Conservation (phyloP, 2,888 invertebrate genomes). For the Cinara cedri region DNA sequence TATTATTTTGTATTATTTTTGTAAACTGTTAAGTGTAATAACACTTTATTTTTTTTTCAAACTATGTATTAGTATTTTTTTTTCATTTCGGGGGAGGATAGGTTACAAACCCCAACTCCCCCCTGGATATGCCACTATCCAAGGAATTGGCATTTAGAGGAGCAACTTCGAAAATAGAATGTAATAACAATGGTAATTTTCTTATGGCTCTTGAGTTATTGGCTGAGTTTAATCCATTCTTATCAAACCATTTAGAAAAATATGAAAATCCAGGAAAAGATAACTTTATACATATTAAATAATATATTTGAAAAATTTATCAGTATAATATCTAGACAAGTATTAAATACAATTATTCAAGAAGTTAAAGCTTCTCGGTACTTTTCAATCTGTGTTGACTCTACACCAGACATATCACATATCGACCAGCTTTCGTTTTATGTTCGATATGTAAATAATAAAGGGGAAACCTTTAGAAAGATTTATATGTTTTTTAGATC, state of each 20-base stretch:
- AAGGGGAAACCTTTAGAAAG: slow-evolving; percentile 58
- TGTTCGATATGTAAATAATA: not conserved
- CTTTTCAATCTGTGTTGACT: slow-evolving; percentile 51
- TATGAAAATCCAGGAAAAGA: slow-evolving; percentile 8
- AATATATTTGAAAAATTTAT: too few relatives aligned
- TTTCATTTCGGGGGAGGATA: too few relatives aligned
- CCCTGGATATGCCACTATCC: too few relatives aligned
- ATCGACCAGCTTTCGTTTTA: slow-evolving; percentile 58
- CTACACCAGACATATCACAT: slow-evolving; percentile 53
- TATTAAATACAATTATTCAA: not conserved
- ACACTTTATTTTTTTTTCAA: too few relatives aligned
- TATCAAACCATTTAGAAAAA: slow-evolving; percentile 20
- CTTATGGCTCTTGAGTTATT: slow-evolving; percentile 12
- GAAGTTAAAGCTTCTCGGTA: slow-evolving; percentile 31
- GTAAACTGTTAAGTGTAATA: too few relatives aligned
- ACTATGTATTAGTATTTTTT: too few relatives aligned
- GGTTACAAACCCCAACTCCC: too few relatives aligned
- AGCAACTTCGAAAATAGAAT: slow-evolving; percentile 13
- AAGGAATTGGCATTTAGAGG: slow-evolving; percentile 23
- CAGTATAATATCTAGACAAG: too few relatives aligned
- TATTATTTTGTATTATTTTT: too few relatives aligned
- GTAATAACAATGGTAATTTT: slow-evolving; percentile 19
- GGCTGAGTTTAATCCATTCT: slow-evolving; percentile 15
- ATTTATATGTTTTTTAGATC: too few relatives aligned
- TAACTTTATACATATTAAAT: slow-evolving; percentile 5